Evolutionary conservation across 2,888 invertebrate genomes (phyloP).

Genomic region (Epistrophe eligans): DNA sequence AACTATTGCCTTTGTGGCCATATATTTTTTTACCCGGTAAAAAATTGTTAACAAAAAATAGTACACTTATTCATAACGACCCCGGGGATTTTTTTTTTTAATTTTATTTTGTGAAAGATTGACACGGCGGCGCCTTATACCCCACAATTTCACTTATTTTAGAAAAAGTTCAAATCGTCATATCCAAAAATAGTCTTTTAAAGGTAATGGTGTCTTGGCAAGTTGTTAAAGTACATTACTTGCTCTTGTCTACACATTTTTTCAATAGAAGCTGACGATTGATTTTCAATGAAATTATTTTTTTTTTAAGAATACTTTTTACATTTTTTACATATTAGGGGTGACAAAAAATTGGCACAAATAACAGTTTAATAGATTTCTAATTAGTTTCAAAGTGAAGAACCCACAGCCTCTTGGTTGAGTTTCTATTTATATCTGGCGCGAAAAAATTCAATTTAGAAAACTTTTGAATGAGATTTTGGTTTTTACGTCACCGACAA

Average conservation of each 20-base stretch:
- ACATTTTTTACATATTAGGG: slow-evolving; percentile 2
- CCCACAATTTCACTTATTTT: not conserved
- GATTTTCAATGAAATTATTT: slow-evolving; percentile 6
- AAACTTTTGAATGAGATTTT: slow-evolving; percentile 47
- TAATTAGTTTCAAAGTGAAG: slow-evolving; percentile 7
- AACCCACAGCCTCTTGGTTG: slow-evolving; percentile 32
- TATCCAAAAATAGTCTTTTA: slow-evolving; percentile 21
- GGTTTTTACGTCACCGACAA: not conserved
- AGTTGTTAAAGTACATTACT: slow-evolving; percentile 14
- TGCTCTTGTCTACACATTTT: slow-evolving; percentile 17
- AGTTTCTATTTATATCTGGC: slow-evolving; percentile 53
- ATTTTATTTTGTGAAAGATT: not conserved
- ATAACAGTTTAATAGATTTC: not conserved
- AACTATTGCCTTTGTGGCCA: too few species aligned
- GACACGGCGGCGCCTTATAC: slow-evolving; percentile 24
- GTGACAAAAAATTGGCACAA: slow-evolving; percentile 25
- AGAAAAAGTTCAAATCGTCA: slow-evolving; percentile 10
- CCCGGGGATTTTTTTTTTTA: slow-evolving; percentile 15
- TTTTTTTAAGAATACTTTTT: not conserved
- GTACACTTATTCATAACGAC: not conserved
- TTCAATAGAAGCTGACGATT: slow-evolving; percentile 15
- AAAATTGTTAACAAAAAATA: slow-evolving; percentile 2
- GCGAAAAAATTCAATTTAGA: slow-evolving; percentile 53
- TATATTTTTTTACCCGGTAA: not conserved
- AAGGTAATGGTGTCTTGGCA: slow-evolving; percentile 21